phyloP scores from a whole-genome alignment of 2,888 invertebrate species.

The Chaetogeoica ovagalla region DNA sequence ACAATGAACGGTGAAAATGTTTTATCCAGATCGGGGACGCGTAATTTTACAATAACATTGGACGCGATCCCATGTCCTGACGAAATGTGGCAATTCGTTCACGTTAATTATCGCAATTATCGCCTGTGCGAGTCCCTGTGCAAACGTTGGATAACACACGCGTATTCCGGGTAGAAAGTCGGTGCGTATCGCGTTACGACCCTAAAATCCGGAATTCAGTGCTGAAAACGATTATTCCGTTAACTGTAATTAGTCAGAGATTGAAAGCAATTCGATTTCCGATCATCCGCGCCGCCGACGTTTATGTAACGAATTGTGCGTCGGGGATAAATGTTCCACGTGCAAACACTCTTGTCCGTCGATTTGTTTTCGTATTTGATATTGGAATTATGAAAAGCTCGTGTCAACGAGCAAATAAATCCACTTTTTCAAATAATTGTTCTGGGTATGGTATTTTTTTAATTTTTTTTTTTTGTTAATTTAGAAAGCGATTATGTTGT shows the following conservation, averaged over 20 bases:
- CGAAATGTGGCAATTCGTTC: conserved; percentile 17
- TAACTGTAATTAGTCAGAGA: background rate
- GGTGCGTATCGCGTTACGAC: conserved; percentile 1
- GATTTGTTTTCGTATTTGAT: too few species aligned
- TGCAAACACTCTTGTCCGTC: background rate
- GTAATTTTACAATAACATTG: background rate
- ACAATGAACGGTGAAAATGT: too few species aligned
- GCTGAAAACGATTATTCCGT: background rate
- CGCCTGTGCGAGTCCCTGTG: background rate
- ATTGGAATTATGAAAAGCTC: too few species aligned
- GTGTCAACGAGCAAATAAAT: too few species aligned
- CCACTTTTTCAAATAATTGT: too few species aligned
- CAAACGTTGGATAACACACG: conserved; percentile 2
- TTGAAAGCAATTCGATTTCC: background rate
- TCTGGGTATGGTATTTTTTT: too few species aligned
- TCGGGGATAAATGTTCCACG: background rate
- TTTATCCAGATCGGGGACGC: background rate
- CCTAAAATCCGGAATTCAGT: background rate
- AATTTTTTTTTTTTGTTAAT: too few species aligned
- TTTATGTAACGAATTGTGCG: background rate
- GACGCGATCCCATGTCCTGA: background rate
- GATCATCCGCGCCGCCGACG: background rate
- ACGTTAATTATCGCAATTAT: conserved; percentile 13
- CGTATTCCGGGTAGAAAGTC: conserved; percentile 4
- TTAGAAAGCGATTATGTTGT: too few species aligned